Evolutionary conservation across 1,140 invertebrate species (phyloP).

Genomic region (Scaptomyza hsui): DNA sequence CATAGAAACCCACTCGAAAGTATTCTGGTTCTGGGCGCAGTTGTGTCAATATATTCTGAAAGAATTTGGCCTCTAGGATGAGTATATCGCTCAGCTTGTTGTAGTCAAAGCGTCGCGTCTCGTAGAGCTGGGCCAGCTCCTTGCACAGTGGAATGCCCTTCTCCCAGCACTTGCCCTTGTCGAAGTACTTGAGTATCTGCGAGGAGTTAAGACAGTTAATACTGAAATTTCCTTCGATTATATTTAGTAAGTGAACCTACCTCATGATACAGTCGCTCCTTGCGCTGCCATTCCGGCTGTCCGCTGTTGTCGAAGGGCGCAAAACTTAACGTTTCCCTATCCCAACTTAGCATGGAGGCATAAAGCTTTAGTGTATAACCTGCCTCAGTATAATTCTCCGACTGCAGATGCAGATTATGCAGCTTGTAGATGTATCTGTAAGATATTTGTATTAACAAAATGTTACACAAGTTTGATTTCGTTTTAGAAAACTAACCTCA

Average conservation of each 20-base stretch:
- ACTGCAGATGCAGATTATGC: conserved; percentile 95
- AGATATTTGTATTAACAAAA: not conserved
- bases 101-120: conserved; percentile 95
- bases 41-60: conserved; percentile 95
- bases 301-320: conserved; percentile 84
- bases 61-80: conserved; percentile 93
- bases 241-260: conserved; percentile 38
- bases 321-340: conserved; percentile 87
- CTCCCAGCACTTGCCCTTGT: conserved; percentile 98
- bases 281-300: conserved; percentile 95
- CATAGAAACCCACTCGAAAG: conserved; percentile 98
- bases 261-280: conserved; percentile 95
- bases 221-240: too few relatives aligned
- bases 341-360: conserved; percentile 95
- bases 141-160: conserved; percentile 97
- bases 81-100: conserved; percentile 93
- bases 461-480: not conserved
- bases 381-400: conserved; percentile 98
- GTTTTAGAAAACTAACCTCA: conserved; percentile 85
- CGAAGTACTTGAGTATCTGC: conserved; percentile 95
- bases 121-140: conserved; percentile 95
- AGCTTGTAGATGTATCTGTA: conserved; percentile 96
- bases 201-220: not conserved
- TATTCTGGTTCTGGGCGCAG: conserved; percentile 96
- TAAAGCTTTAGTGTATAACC: conserved; percentile 97